These are phyloP conservation scores for Aphrophora alni DNA, from an alignment of 2,888 invertebrate species.

Conservation along the genomic window DNA sequence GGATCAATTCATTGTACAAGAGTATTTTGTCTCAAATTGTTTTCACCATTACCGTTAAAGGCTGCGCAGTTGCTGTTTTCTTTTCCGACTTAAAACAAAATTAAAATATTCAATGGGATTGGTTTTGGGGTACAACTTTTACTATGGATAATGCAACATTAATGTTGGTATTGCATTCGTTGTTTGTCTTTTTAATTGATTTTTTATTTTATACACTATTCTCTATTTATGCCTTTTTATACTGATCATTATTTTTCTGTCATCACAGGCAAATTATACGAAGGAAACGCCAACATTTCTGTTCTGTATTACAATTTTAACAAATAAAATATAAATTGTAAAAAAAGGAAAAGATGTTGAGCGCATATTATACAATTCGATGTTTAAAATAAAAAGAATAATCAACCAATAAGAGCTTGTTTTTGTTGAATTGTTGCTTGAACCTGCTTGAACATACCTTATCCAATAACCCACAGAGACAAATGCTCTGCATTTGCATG, in stretches of 20 bases:
- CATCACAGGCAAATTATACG: not conserved
- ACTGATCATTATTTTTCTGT: not conserved
- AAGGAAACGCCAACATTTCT: not conserved
- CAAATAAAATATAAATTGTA: not conserved
- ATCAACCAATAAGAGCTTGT: not conserved
- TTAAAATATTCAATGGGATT: not conserved
- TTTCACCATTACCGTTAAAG: not conserved
- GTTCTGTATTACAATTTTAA: not conserved
- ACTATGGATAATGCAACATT: not conserved
- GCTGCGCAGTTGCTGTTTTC: not conserved
- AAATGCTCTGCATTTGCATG: not conserved
- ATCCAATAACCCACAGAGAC: not conserved
- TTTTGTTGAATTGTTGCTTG: not conserved
- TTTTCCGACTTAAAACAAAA: not conserved
- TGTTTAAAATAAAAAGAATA: not conserved
- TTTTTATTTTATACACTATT: not conserved
- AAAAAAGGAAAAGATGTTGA: not conserved
- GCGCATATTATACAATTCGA: not conserved
- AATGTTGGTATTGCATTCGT: slow-evolving; percentile 16
- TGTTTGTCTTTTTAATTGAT: slow-evolving; percentile 10
- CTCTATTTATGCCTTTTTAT: not conserved
- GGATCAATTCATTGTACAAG: no score
- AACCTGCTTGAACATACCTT: not conserved
- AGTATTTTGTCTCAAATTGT: no score
- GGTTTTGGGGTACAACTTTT: not conserved